Percentiles rank a stretch among this genome's conserved stretches.
These are phyloP conservation scores for Galagoides demidoff DNA, from an alignment of 2,797 vertebrate genomes.

Conservation along the genomic window DNA sequence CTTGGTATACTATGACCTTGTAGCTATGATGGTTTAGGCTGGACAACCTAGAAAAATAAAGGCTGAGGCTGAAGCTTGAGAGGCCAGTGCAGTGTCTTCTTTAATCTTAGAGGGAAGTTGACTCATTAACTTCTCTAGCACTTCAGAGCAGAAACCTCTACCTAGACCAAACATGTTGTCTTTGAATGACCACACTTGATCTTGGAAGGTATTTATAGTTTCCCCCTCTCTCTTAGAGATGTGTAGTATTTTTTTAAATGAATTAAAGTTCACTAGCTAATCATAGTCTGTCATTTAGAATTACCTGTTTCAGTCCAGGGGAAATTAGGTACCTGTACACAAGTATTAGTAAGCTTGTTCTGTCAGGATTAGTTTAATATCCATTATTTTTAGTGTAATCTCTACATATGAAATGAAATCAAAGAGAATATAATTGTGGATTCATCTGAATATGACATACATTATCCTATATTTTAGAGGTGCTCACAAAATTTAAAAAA, in stretches of 20 bases:
- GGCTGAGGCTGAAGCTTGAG: conserved; percentile 53
- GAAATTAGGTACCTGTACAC: conserved; percentile 72
- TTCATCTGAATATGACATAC: neutral
- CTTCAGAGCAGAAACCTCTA: conserved; percentile 67
- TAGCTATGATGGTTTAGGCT: conserved; percentile 56
- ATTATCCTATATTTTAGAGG: conserved; percentile 26
- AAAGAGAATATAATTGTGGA: conserved; percentile 35
- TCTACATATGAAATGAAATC: conserved; percentile 32
- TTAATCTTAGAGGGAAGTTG: conserved; percentile 64
- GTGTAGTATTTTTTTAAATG: neutral
- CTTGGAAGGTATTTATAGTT: conserved; percentile 62
- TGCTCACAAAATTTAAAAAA: neutral
- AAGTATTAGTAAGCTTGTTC: conserved; percentile 81
- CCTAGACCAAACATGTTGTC: conserved; percentile 58
- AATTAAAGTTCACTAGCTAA: conserved; percentile 69
- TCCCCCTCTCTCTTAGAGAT: neutral
- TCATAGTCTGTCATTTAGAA: conserved; percentile 77
- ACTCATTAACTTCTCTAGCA: conserved; percentile 72
- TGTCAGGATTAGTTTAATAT: conserved; percentile 78
- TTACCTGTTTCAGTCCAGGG: conserved; percentile 67
- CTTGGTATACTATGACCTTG: conserved; percentile 63
- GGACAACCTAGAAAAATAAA: conserved; percentile 64
- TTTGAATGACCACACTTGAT: conserved; percentile 60
- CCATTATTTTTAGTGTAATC: conserved; percentile 56
- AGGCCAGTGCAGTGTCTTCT: neutral